A percentile compares a stretch with the other conserved stretches of the same genome.
These are phyloP conservation scores for Hepsetus odoe DNA, from an alignment of 2,113 vertebrate genomes.

Conservation along the genomic window DNA sequence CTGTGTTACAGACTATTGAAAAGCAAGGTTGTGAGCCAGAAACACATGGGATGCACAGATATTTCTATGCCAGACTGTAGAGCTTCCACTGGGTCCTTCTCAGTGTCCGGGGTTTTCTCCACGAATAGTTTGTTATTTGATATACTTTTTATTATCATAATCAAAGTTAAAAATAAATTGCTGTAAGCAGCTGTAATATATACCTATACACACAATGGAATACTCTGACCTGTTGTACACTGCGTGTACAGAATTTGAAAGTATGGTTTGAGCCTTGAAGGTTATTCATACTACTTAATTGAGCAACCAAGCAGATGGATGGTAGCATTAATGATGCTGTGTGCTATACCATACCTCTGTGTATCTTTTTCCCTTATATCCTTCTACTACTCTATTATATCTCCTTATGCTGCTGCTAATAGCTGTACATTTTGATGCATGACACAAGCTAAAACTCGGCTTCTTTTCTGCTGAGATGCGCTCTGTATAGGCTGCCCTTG, in stretches of 20 bases:
- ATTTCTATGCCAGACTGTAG: no score
- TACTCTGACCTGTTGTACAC: background rate
- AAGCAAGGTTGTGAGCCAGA: no score
- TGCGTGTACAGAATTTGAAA: background rate
- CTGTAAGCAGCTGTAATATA: no score
- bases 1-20: no score
- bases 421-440: conserved; percentile 26
- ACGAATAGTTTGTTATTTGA: no score
- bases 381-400: background rate
- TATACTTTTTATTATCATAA: no score
- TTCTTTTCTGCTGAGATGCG: conserved; percentile 46
- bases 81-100: no score
- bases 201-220: background rate
- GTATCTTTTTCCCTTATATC: background rate
- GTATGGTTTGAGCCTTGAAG: background rate
- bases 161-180: no score
- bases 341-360: background rate
- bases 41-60: no score
- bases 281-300: conserved; percentile 16
- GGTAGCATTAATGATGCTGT: conserved; percentile 15
- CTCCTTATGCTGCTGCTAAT: conserved; percentile 17
- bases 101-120: no score
- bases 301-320: background rate
- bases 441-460: conserved; percentile 31
- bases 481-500: conserved; percentile 43